Conservation (phyloP, 37 sponge, comb jelly and placozoan species). For the Cliona cf. orientalis region DNA sequence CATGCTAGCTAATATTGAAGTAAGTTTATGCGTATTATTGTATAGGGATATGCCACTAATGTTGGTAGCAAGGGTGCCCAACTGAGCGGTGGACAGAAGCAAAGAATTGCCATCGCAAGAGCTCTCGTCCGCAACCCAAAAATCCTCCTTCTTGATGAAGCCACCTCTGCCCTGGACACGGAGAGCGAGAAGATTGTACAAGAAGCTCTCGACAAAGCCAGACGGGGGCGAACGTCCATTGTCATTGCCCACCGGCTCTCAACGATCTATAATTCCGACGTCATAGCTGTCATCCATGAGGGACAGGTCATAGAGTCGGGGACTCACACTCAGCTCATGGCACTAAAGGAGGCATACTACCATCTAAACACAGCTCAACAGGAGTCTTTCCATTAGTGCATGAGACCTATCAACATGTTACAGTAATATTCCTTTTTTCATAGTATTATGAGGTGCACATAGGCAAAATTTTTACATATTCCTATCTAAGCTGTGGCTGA, state of each 20-base stretch:
- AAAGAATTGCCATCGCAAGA: slow-evolving; percentile 89
- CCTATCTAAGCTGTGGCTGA: no score
- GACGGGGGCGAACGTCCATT: slow-evolving; percentile 89
- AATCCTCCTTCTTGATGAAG: slow-evolving; percentile 90
- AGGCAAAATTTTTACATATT: no score
- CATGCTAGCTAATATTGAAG: neutral
- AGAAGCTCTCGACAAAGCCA: slow-evolving; percentile 92
- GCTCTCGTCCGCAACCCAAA: slow-evolving; percentile 89
- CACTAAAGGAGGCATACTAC: slow-evolving; percentile 79
- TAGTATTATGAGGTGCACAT: no score
- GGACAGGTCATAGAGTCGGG: slow-evolving; percentile 82
- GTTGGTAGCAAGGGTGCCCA: slow-evolving; percentile 86
- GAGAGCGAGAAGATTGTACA: slow-evolving; percentile 96
- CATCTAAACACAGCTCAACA: slow-evolving; percentile 68
- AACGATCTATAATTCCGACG: slow-evolving; percentile 89
- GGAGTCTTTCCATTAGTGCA: no score
- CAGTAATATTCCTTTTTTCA: no score
- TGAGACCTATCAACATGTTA: no score
- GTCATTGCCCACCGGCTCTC: slow-evolving; percentile 94
- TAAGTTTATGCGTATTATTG: neutral
- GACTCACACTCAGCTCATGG: slow-evolving; percentile 83
- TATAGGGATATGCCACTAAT: slow-evolving; percentile 85
- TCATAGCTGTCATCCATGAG: slow-evolving; percentile 88
- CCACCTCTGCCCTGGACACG: slow-evolving; percentile 92
- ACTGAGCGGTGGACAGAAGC: slow-evolving; percentile 94